Percentiles rank a stretch among this genome's conserved stretches.
These are phyloP conservation scores for Oryzias dopingdopingensis DNA, from an alignment of 2,797 vertebrate genomes.

Conservation along the genomic window DNA sequence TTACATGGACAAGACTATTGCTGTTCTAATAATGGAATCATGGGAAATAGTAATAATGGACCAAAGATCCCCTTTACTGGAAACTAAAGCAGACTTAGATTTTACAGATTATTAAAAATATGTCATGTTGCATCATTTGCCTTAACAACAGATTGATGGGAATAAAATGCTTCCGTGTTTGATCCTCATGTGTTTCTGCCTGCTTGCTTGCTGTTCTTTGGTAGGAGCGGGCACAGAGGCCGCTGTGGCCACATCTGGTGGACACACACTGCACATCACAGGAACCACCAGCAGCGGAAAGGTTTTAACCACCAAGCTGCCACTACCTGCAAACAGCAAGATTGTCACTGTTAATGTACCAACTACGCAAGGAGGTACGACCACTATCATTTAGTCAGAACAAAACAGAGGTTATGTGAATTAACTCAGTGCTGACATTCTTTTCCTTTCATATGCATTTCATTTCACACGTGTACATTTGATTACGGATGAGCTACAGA, in stretches of 20 bases:
- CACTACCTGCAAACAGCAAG: slow-evolving; percentile 98
- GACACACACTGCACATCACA: slow-evolving; percentile 96
- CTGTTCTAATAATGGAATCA: too few species aligned
- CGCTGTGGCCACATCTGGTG: slow-evolving; percentile 85
- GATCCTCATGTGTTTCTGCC: background rate
- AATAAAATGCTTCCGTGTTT: too few species aligned
- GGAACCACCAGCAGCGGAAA: slow-evolving; percentile 92
- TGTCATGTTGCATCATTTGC: too few species aligned
- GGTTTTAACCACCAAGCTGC: slow-evolving; percentile 93
- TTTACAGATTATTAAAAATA: too few species aligned
- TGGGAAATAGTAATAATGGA: background rate
- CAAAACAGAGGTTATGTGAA: slow-evolving; percentile 2
- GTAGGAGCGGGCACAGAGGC: slow-evolving; percentile 84
- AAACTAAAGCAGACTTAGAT: too few species aligned
- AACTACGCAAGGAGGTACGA: slow-evolving; percentile 93
- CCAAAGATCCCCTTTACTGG: background rate
- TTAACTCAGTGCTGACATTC: slow-evolving; percentile 23
- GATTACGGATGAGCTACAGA: too few species aligned
- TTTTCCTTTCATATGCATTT: slow-evolving; percentile 19
- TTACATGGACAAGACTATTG: too few species aligned
- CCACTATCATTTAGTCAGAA: slow-evolving; percentile 31
- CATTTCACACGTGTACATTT: background rate
- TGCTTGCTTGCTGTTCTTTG: slow-evolving; percentile 15
- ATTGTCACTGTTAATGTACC: slow-evolving; percentile 97
- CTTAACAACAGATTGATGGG: too few species aligned